Evolutionary conservation across 2,797 vertebrate genomes (phyloP).

Genomic region (Peromyscus nudipes): DNA sequence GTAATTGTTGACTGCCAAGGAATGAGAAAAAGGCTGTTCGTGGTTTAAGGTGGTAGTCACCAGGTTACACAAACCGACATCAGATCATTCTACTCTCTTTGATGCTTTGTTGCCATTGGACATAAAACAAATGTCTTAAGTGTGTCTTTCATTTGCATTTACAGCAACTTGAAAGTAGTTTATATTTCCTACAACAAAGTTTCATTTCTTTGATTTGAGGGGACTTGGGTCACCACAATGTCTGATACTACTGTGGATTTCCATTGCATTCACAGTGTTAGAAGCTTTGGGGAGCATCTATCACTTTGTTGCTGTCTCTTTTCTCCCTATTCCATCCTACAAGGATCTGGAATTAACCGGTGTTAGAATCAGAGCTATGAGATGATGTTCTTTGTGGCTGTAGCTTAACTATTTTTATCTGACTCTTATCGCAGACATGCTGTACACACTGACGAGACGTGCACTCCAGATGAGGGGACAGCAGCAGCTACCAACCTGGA

Average conservation of each 20-base stretch:
- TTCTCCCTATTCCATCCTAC: neutral
- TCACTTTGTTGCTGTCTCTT: neutral
- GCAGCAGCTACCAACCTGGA: neutral
- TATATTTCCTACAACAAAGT: conserved; percentile 2
- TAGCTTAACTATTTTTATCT: neutral
- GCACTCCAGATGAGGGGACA: neutral
- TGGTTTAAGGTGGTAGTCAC: neutral
- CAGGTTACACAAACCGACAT: conserved; percentile 28
- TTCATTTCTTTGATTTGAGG: neutral
- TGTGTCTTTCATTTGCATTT: neutral
- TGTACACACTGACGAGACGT: neutral
- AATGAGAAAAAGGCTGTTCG: neutral
- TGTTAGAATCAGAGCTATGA: neutral
- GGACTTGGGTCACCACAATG: neutral
- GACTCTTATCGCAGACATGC: neutral
- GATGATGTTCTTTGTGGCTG: neutral
- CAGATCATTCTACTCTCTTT: conserved; percentile 19
- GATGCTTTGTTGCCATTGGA: neutral
- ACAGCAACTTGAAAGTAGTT: neutral
- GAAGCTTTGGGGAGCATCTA: neutral
- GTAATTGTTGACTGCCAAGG: neutral
- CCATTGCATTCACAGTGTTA: neutral
- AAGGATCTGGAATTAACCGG: neutral
- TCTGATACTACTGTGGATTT: neutral
- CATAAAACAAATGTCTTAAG: neutral